Conservation (phyloP, 2,888 invertebrate species). For the Melieria picta region DNA sequence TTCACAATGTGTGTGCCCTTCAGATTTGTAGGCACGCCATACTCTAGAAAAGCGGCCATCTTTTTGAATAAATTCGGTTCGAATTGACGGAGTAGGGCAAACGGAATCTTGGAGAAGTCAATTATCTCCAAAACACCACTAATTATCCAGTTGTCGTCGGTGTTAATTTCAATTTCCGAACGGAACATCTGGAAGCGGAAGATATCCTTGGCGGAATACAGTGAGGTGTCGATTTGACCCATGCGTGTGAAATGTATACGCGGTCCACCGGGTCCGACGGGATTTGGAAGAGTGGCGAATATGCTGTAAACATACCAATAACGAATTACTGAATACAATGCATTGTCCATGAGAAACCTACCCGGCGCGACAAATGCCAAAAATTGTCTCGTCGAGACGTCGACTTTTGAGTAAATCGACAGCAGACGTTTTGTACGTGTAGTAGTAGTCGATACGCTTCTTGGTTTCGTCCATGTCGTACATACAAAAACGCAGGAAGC, state of each 20-base stretch:
- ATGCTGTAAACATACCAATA: constrained; percentile 45
- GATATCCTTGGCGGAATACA: constrained; percentile 53
- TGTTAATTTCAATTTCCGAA: constrained; percentile 56
- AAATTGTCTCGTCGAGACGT: constrained; percentile 54
- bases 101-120: constrained; percentile 67
- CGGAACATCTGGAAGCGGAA: constrained; percentile 59
- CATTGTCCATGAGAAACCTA: constrained; percentile 41
- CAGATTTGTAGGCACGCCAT: constrained; percentile 56
- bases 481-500: constrained; percentile 69
- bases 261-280: constrained; percentile 66
- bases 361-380: constrained; percentile 57
- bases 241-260: constrained; percentile 68
- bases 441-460: constrained; percentile 70
- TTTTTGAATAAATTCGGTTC: constrained; percentile 54
- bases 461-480: constrained; percentile 69
- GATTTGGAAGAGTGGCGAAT: constrained; percentile 56
- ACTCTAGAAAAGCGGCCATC: constrained; percentile 57
- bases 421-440: constrained; percentile 66
- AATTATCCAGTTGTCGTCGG: constrained; percentile 71
- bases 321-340: background rate
- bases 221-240: constrained; percentile 62
- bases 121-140: constrained; percentile 69
- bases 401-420: constrained; percentile 67
- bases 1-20: constrained; percentile 57
- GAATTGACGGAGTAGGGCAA: constrained; percentile 55